These are phyloP conservation scores for Anagrus nilaparvatae DNA, from an alignment of 1,140 invertebrate genomes.

Conservation along the genomic window DNA sequence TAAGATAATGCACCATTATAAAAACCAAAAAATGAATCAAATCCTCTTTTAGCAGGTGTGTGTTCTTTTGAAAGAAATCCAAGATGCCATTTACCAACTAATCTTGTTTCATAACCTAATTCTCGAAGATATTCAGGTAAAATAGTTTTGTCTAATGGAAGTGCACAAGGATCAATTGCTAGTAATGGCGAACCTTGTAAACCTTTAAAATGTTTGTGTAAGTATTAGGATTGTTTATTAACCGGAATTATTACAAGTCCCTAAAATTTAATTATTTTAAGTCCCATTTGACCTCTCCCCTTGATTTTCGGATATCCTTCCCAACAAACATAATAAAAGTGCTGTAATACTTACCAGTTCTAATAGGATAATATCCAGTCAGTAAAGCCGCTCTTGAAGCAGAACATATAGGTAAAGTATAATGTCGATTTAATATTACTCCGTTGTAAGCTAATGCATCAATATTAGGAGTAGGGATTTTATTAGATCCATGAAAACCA, in stretches of 20 bases:
- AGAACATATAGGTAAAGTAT: constrained; percentile 48
- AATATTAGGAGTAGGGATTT: constrained; percentile 59
- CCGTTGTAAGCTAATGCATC: constrained; percentile 52
- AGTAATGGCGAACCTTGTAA: constrained; percentile 7
- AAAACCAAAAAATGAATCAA: constrained; percentile 42
- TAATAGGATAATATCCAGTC: constrained; percentile 53
- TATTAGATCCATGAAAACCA: constrained; percentile 56
- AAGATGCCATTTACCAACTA: constrained; percentile 48
- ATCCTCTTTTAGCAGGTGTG: constrained; percentile 39
- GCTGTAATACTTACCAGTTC: too few species aligned
- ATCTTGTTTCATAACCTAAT: constrained; percentile 43
- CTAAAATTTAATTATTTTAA: too few species aligned
- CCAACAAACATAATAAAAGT: too few species aligned
- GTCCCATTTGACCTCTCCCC: too few species aligned
- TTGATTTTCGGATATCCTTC: too few species aligned
- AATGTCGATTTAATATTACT: constrained; percentile 50
- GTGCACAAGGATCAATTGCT: constrained; percentile 36
- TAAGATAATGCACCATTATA: constrained; percentile 40
- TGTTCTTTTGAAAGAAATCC: constrained; percentile 37
- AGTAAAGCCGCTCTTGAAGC: constrained; percentile 52
- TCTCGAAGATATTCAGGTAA: constrained; percentile 46
- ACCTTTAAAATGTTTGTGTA: too few species aligned
- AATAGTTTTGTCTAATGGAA: constrained; percentile 38
- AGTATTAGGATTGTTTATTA: too few species aligned
- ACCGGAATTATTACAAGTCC: too few species aligned